Conservation (phyloP, 2,888 invertebrate genomes). For the Lochmaea crataegi region DNA sequence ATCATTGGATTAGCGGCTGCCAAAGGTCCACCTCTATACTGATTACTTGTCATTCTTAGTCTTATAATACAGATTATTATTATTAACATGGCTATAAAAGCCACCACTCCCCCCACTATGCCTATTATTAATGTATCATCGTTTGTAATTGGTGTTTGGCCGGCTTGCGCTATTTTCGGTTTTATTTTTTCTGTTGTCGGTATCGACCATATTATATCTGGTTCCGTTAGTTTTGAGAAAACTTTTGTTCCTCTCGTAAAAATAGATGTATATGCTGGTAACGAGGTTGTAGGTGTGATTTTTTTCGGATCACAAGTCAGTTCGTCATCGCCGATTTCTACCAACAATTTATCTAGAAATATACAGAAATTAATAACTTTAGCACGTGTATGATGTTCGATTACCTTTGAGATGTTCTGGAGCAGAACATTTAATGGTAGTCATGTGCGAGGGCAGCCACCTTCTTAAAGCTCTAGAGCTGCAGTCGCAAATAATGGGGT, state of each 20-base stretch:
- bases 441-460: slow-evolving; percentile 79
- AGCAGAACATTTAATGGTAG: slow-evolving; percentile 71
- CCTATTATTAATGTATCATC: slow-evolving; percentile 95
- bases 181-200: slow-evolving; percentile 74
- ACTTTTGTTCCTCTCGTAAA: slow-evolving; percentile 62
- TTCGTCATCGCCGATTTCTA: slow-evolving; percentile 84
- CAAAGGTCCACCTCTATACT: slow-evolving; percentile 76
- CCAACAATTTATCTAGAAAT: slow-evolving; percentile 72
- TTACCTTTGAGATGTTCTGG: slow-evolving; percentile 77
- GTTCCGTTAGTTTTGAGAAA: slow-evolving; percentile 76
- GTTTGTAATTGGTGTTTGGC: slow-evolving; percentile 75
- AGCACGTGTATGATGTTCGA: not conserved
- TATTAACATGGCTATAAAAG: slow-evolving; percentile 88
- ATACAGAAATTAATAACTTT: not conserved
- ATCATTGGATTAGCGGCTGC: slow-evolving; percentile 67
- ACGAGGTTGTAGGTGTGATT: slow-evolving; percentile 66
- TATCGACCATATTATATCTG: slow-evolving; percentile 91
- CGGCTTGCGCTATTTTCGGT: slow-evolving; percentile 70
- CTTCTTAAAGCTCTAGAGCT: slow-evolving; percentile 81
- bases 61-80: slow-evolving; percentile 91
- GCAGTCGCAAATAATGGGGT: slow-evolving; percentile 89
- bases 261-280: slow-evolving; percentile 52
- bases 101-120: slow-evolving; percentile 93
- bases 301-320: slow-evolving; percentile 80
- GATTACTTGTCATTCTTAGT: slow-evolving; percentile 70